These are phyloP conservation scores for Alaudala cheleensis DNA, from an alignment of 2,113 vertebrate genomes.

Conservation along the genomic window DNA sequence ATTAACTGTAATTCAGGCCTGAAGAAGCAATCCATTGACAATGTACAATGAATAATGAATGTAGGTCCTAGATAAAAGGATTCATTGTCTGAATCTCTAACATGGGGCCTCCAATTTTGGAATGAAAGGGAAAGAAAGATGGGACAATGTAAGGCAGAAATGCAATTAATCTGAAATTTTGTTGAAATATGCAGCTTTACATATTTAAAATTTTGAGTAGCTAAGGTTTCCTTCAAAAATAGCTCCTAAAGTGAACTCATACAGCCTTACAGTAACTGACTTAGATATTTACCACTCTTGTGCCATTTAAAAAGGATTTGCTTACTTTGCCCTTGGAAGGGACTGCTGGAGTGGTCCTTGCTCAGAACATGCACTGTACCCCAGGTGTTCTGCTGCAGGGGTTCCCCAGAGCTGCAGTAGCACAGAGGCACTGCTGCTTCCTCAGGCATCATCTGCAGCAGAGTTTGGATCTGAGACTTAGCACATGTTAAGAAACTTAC, in stretches of 20 bases:
- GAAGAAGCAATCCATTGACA: slow-evolving; percentile 57
- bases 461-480: neutral
- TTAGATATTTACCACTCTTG: neutral
- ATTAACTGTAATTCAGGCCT: slow-evolving; percentile 66
- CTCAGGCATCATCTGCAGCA: neutral
- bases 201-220: neutral
- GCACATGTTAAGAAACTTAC: rapidly evolving
- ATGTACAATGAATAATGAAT: slow-evolving; percentile 66
- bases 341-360: neutral
- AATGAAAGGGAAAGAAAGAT: slow-evolving; percentile 5
- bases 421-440: neutral
- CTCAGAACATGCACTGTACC: neutral
- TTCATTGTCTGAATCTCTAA: slow-evolving; percentile 39
- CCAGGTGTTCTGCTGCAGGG: neutral
- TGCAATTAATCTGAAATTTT: neutral
- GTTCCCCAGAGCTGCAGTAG: neutral
- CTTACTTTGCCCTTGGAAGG: neutral
- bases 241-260: neutral
- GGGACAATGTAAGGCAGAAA: neutral
- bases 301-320: neutral
- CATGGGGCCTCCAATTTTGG: neutral
- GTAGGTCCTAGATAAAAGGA: slow-evolving; percentile 44
- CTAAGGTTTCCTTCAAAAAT: neutral
- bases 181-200: neutral
- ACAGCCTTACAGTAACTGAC: neutral